Evolutionary conservation across 2,888 invertebrate species (phyloP).

Genomic region (Lithosia quadra): DNA sequence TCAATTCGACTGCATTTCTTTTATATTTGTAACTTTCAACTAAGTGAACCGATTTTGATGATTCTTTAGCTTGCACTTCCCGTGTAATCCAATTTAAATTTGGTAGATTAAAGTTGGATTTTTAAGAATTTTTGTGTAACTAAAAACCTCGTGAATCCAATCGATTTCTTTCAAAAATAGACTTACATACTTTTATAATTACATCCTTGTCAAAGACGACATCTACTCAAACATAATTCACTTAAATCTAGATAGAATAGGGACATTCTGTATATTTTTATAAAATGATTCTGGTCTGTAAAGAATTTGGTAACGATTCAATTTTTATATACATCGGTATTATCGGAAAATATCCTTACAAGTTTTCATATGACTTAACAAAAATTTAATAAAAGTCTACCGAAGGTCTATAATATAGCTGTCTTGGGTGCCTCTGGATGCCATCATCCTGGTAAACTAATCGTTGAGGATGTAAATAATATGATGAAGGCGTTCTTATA

Average conservation of each 20-base stretch:
- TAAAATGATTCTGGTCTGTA: not conserved
- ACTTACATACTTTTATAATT: no score
- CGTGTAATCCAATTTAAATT: no score
- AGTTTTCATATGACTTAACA: conserved; percentile 61
- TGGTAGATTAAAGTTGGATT: no score
- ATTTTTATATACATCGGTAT: conserved; percentile 5
- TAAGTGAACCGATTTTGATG: no score
- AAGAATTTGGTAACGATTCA: not conserved
- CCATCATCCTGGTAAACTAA: conserved; percentile 65
- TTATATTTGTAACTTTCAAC: no score
- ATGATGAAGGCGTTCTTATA: conserved; percentile 79
- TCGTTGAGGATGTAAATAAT: conserved; percentile 76
- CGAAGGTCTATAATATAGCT: conserved; percentile 69
- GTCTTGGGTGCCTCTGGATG: conserved; percentile 67
- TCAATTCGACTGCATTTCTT: no score
- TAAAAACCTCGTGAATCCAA: not conserved
- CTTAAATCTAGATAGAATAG: no score
- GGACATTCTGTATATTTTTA: not conserved
- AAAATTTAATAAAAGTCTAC: conserved; percentile 50
- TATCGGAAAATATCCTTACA: conserved; percentile 55
- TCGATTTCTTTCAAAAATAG: not conserved
- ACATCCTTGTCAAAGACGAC: no score
- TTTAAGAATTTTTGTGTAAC: not conserved
- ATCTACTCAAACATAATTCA: no score
- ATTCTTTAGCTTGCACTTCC: no score